phyloP scores from a whole-genome alignment of 1,140 invertebrate species.

The Diploscapter pachys region DNA sequence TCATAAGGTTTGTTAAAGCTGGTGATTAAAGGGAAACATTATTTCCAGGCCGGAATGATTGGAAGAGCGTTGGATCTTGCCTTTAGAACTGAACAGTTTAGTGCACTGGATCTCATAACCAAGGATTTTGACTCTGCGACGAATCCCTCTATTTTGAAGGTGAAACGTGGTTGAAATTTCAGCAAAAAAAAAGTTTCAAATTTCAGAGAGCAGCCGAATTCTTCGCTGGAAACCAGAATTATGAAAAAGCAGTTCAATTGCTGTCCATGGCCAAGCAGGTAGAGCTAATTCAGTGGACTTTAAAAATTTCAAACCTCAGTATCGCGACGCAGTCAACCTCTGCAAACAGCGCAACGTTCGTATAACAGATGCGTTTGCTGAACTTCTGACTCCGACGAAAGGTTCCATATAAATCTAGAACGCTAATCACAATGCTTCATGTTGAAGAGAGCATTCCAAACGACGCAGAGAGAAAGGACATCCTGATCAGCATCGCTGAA shows the following conservation, averaged over 20 bases:
- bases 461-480: conserved; percentile 65
- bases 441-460: conserved; percentile 42
- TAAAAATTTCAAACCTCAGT: conserved; percentile 54
- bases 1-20: conserved; percentile 68
- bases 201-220: conserved; percentile 76
- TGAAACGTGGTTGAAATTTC: background rate
- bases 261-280: conserved; percentile 76
- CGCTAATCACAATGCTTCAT: background rate
- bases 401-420: conserved; percentile 17
- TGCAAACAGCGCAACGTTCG: conserved; percentile 77
- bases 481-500: conserved; percentile 82
- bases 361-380: conserved; percentile 82
- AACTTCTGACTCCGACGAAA: conserved; percentile 78
- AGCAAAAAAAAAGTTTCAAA: background rate
- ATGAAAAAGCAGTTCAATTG: conserved; percentile 80
- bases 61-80: conserved; percentile 90
- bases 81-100: conserved; percentile 73
- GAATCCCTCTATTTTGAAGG: conserved; percentile 72
- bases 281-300: conserved; percentile 27
- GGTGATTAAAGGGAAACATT: background rate
- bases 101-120: conserved; percentile 76
- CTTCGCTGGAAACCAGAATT: conserved; percentile 78
- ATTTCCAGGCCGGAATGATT: conserved; percentile 71
- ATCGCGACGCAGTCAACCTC: conserved; percentile 76
- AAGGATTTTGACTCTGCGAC: conserved; percentile 75